Conservation (phyloP, 2,113 vertebrate species). For the Ascaphus truei region DNA sequence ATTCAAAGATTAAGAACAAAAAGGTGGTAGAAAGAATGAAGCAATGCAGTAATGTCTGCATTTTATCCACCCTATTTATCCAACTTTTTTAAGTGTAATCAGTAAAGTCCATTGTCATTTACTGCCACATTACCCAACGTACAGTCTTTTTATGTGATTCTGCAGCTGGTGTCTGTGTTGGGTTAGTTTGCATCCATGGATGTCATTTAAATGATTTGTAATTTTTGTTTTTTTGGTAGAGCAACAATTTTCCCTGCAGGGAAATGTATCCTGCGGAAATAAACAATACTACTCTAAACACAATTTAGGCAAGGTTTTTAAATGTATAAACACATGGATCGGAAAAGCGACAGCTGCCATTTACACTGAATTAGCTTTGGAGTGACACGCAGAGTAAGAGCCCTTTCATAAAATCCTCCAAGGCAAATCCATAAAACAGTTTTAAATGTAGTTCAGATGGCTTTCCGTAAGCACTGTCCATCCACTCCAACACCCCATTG, state of each 20-base stretch:
- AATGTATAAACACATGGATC: slow-evolving; percentile 27
- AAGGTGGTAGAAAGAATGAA: too few species aligned
- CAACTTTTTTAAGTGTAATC: too few species aligned
- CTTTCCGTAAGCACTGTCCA: slow-evolving; percentile 26
- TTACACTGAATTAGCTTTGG: slow-evolving; percentile 25
- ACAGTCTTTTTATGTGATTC: too few species aligned
- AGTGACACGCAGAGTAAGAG: slow-evolving; percentile 23
- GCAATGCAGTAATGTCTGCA: too few species aligned
- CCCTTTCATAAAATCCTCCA: slow-evolving; percentile 16
- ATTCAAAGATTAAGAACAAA: too few species aligned
- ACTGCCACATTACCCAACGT: too few species aligned
- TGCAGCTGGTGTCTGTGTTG: not conserved
- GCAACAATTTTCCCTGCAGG: not conserved
- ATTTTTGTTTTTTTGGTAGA: not conserved
- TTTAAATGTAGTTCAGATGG: slow-evolving; percentile 28
- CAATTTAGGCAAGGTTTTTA: slow-evolving; percentile 33
- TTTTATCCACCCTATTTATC: too few species aligned
- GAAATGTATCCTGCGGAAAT: slow-evolving; percentile 2
- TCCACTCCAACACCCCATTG: slow-evolving; percentile 2
- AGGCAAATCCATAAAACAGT: slow-evolving; percentile 20
- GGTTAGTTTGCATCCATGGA: not conserved
- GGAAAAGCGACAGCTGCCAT: slow-evolving; percentile 14
- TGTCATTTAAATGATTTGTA: not conserved
- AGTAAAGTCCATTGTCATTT: too few species aligned
- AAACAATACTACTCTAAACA: slow-evolving; percentile 24